phyloP scores from a whole-genome alignment of 2,888 invertebrate species.

The Myathropa florea region DNA sequence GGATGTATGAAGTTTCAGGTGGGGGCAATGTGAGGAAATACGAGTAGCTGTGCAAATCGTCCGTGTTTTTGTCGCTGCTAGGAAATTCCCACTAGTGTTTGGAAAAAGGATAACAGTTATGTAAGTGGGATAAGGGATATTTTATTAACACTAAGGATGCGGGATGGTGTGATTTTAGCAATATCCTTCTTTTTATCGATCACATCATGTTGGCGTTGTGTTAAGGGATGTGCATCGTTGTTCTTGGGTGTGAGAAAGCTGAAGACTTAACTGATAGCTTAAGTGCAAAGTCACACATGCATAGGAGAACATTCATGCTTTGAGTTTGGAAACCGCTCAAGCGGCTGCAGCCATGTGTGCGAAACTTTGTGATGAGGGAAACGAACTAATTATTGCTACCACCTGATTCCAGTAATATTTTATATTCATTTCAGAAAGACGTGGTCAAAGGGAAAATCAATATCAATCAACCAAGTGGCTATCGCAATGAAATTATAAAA shows the following conservation, averaged over 20 bases:
- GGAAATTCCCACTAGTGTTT: slow-evolving; percentile 45
- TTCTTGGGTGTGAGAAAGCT: not conserved
- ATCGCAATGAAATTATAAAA: not conserved
- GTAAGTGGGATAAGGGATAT: slow-evolving; percentile 45
- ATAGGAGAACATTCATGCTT: no score
- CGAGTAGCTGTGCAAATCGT: slow-evolving; percentile 47
- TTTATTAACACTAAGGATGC: slow-evolving; percentile 53
- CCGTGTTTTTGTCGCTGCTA: slow-evolving; percentile 57
- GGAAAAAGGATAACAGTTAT: slow-evolving; percentile 45
- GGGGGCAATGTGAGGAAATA: slow-evolving; percentile 29
- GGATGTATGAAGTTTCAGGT: slow-evolving; percentile 56
- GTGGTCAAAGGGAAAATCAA: not conserved
- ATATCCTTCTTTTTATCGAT: slow-evolving; percentile 9
- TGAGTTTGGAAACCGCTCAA: no score
- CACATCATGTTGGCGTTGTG: not conserved
- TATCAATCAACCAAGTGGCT: not conserved
- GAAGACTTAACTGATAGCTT: no score
- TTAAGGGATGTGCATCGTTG: not conserved
- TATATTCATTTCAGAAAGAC: no score
- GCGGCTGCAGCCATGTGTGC: no score
- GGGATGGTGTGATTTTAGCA: slow-evolving; percentile 17
- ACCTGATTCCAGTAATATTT: no score
- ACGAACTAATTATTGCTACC: no score
- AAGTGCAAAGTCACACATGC: no score
- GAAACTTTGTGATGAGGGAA: no score